A percentile compares a stretch with the other conserved stretches of the same genome.
These are phyloP conservation scores for Brachymystax lenok DNA, from an alignment of 2,797 vertebrate species.

Conservation along the genomic window DNA sequence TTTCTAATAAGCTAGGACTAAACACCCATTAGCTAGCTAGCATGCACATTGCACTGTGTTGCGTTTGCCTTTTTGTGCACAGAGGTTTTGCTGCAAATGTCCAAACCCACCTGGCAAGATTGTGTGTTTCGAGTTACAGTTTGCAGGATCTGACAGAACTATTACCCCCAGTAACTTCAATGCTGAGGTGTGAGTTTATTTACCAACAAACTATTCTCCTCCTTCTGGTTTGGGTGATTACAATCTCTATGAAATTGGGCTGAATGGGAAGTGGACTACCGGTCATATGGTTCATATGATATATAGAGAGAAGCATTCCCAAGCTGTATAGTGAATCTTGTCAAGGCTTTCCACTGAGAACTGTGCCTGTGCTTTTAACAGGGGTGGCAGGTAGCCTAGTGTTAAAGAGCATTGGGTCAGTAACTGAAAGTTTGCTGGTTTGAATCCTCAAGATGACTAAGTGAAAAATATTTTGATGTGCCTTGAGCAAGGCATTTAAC, in stretches of 20 bases:
- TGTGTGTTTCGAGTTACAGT: background rate
- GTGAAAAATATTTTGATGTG: no score
- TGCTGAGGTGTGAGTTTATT: constrained; percentile 61
- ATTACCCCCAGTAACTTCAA: constrained; percentile 32
- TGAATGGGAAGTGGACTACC: constrained; percentile 57
- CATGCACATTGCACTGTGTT: constrained; percentile 13
- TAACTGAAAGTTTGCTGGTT: no score
- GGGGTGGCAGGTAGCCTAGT: no score
- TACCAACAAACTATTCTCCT: constrained; percentile 63
- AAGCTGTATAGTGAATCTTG: constrained; percentile 43
- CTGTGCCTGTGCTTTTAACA: constrained; percentile 35
- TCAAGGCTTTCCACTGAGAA: constrained; percentile 70
- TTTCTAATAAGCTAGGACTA: constrained; percentile 12
- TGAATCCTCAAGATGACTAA: no score
- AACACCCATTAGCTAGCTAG: constrained; percentile 47
- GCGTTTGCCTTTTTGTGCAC: constrained; percentile 39
- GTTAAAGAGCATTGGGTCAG: no score
- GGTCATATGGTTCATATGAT: constrained; percentile 43
- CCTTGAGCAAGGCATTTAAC: no score
- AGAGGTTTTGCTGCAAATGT: constrained; percentile 41
- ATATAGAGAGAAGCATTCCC: constrained; percentile 25
- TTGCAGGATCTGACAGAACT: background rate
- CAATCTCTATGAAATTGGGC: constrained; percentile 56
- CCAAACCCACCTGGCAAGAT: background rate
- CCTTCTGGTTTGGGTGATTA: constrained; percentile 58